phyloP scores from a whole-genome alignment of 2,797 vertebrate species.

The Molossus alvarezi region DNA sequence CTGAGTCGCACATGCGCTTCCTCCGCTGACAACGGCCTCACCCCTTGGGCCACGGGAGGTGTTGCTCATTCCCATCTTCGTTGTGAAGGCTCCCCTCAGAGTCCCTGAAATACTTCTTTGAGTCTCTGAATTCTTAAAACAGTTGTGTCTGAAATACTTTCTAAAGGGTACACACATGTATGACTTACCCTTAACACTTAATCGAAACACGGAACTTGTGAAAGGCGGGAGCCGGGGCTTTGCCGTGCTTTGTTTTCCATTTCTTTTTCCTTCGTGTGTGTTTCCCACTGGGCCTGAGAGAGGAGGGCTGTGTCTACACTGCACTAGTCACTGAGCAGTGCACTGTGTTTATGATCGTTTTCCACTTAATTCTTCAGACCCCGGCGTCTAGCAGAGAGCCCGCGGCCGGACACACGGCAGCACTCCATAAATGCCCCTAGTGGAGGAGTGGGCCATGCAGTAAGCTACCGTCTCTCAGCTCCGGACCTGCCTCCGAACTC shows the following conservation, averaged over 20 bases:
- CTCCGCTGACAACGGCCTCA: neutral
- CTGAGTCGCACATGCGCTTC: neutral
- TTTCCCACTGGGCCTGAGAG: neutral
- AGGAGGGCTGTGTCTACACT: neutral
- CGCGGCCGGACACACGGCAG: fast-evolving
- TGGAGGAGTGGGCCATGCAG: fast-evolving
- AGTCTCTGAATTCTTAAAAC: conserved; percentile 32
- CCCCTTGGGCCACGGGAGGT: neutral
- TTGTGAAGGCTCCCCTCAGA: neutral
- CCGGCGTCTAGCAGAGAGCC: neutral
- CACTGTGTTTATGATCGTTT: neutral
- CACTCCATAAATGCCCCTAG: neutral
- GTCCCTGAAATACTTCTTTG: neutral
- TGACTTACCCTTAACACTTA: neutral
- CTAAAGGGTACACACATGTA: neutral
- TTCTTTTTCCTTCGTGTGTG: neutral
- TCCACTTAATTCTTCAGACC: neutral
- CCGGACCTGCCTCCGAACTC: neutral
- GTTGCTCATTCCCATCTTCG: neutral
- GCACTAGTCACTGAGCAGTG: neutral
- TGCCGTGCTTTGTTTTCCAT: conserved; percentile 13
- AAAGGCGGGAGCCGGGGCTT: neutral
- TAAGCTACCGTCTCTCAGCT: neutral
- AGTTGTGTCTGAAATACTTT: neutral
- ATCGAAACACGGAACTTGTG: neutral